Conservation (phyloP, 2,888 invertebrate genomes). For the Metellina segmentata region DNA sequence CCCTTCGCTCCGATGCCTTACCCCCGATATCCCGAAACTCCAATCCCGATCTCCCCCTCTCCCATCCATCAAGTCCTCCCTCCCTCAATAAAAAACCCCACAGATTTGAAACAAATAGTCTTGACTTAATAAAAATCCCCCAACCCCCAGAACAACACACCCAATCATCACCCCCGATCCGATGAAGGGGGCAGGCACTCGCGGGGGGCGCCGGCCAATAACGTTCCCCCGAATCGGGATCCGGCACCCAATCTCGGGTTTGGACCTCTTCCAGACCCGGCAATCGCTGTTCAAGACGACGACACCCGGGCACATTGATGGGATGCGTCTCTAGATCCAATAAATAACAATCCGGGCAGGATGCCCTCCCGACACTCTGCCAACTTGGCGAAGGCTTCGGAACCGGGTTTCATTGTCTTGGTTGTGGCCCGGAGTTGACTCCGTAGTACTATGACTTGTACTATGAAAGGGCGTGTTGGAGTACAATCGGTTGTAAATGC, state of each 20-base stretch:
- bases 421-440: slow-evolving; percentile 13
- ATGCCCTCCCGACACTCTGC: slow-evolving; percentile 47
- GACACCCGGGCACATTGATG: neutral
- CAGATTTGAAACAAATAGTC: slow-evolving; percentile 51
- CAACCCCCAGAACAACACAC: slow-evolving; percentile 18
- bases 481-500: slow-evolving; percentile 73
- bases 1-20: too few relatives aligned
- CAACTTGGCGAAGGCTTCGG: slow-evolving; percentile 55
- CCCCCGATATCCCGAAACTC: too few relatives aligned
- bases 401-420: slow-evolving; percentile 60
- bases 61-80: neutral
- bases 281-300: slow-evolving; percentile 8
- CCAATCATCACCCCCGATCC: slow-evolving; percentile 58
- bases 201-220: slow-evolving; percentile 12
- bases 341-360: slow-evolving; percentile 67
- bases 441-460: slow-evolving; percentile 67
- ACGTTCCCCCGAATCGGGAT: slow-evolving; percentile 1
- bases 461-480: slow-evolving; percentile 46
- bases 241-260: neutral
- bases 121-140: slow-evolving; percentile 26
- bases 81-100: slow-evolving; percentile 13
- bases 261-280: slow-evolving; percentile 49
- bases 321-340: slow-evolving; percentile 27
- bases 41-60: too few relatives aligned
- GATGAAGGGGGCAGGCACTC: slow-evolving; percentile 25